Conservation (phyloP, 2,113 vertebrate species). For the Clarias gariepinus region DNA sequence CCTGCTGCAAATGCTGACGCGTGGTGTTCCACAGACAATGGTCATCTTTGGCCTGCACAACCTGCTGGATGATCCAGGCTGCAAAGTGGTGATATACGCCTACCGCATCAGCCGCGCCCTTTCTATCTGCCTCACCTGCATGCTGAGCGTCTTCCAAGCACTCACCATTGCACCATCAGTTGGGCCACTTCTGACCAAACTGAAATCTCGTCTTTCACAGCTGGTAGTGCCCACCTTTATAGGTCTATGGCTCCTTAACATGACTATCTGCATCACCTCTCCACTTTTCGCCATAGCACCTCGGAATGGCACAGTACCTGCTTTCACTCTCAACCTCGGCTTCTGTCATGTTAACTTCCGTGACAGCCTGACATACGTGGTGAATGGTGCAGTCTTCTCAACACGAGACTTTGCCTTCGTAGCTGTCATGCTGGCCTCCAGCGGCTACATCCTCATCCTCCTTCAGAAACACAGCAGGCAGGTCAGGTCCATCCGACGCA, state of each 20-base stretch:
- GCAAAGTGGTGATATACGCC: constrained; percentile 74
- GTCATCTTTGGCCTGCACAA: constrained; percentile 68
- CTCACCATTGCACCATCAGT: constrained; percentile 64
- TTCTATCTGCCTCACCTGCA: constrained; percentile 77
- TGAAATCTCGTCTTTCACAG: constrained; percentile 65
- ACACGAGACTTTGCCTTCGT: constrained; percentile 74
- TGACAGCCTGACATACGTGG: constrained; percentile 72
- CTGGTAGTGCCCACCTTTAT: constrained; percentile 67
- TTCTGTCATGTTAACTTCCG: constrained; percentile 76
- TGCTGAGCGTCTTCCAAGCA: constrained; percentile 77
- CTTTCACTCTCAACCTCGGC: constrained; percentile 75
- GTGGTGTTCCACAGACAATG: constrained; percentile 76
- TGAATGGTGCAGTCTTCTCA: constrained; percentile 71
- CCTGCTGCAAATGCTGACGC: constrained; percentile 73
- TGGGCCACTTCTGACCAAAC: constrained; percentile 47
- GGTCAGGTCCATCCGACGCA: constrained; percentile 62
- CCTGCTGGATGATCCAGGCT: constrained; percentile 71
- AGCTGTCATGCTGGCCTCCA: constrained; percentile 72
- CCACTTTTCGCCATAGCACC: constrained; percentile 73
- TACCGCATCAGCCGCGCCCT: constrained; percentile 74
- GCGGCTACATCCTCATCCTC: constrained; percentile 70
- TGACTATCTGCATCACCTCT: constrained; percentile 71
- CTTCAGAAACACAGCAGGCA: constrained; percentile 69
- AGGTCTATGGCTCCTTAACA: constrained; percentile 75
- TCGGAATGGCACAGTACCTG: constrained; percentile 68